Evolutionary conservation across 2,113 vertebrate species (phyloP), one percentile per base, ranked within the genome.

Genomic region (Callocephalon fimbriatum): DNA sequence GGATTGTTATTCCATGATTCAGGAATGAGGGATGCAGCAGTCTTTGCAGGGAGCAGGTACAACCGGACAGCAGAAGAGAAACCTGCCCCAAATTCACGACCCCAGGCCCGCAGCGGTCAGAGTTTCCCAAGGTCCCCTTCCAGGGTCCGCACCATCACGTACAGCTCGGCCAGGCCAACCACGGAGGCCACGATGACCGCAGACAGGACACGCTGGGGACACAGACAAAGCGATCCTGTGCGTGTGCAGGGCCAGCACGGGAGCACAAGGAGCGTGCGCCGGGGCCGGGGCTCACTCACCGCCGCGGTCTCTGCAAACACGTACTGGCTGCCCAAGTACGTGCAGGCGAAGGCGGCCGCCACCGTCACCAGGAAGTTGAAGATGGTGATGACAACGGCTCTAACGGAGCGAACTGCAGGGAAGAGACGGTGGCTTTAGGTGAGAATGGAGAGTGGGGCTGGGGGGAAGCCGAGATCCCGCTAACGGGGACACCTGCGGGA

Each of bases 331-430:
- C 99, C 99, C 82, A 99, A 98, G 95, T 99, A 99, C 0, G 99
- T 98, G 89, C 99, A 99, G 80, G 98, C 98, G 7, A 99, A 99
- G 6, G 99, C 93, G 44, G 99, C 99, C 21, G 72, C 98, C 94
- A 99, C 98, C 0, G 99, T 99, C 94, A 99, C 98, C 35, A 99
- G 93, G 98, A 99, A 99, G 98, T 99, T 99, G 96, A 99, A 98
- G 26, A 99, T 35, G 20, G 99, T 99, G 95, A 99, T 94, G 54
- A 99, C 97, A 48, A 99, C 81, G 0, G 99, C 99, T 94, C 99
- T 99, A 50, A 98, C 97, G 0, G 99, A 99, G 65, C 98, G 98
- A 86, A 99, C 99, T 99, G 98, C 13, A 79, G 16, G 45, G 37
- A 58, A 19, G 3, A 31, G 54, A 25, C 0, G 3, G 26, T 0